Base-by-base conservation (phyloP, 2,888 invertebrate species). In the Eupithecia insigniata region DNA sequence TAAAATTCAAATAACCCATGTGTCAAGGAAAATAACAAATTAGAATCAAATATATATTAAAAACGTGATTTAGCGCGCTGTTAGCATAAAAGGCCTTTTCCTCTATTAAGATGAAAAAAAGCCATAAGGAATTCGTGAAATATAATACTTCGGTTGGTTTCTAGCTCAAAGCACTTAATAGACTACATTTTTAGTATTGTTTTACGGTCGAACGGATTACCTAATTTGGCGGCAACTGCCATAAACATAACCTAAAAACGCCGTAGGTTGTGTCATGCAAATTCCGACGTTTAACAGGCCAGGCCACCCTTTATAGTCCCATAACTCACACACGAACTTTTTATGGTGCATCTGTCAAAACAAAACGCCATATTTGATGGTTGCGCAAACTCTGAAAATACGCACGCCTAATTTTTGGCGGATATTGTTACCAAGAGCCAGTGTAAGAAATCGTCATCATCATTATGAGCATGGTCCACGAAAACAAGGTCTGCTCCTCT, bases 321-420 rank as follows among this genome's bases (percentile, higher is more conserved):
- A 85, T 87, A 89, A 89, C 83, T 88, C 83, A 85, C 84, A 80
- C 86, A 85, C 83, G 82, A 79, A 79, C 70, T 82, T 81, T 90
- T 90, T 88, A 89, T 87, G 79, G 87, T 82, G 82, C 89, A 86
- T 90, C 90, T 91, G 91, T 89, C 89, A 91, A 87, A 89, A 90
- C 89, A 90, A 62, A 82, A 81, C 81, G 78, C 77, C 75, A 78
- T 69, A 76, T 68, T 72, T 78, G 79, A 76, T 76, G 67, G 81
- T 87, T 87, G 78, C 87, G 86, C 82, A 87, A 87, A 83, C 69
- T 79, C 32, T 32, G 55, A 51, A 73, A 73, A 65, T 70, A 61
- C 43, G 51, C 51, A 64, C 51, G 43, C 66, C 66, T 74, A 66
- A 34, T 43, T 71, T 66, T 55, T 64, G 46, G 36, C 46, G 39